Base-by-base conservation (phyloP, 2,888 invertebrate species). In the Frankliniella fusca region DNA sequence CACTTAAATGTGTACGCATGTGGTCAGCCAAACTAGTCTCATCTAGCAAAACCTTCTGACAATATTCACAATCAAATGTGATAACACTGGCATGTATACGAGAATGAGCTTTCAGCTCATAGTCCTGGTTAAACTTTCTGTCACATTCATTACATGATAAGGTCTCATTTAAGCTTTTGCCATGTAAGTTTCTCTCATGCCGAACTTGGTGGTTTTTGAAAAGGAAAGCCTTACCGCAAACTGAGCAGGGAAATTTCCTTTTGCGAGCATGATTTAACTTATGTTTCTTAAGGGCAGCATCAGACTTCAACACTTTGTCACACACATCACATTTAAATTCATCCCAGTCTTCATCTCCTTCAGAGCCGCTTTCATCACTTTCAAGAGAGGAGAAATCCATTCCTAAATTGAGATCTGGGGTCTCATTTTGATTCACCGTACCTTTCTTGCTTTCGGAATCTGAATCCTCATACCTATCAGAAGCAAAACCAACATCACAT, bases 31-130 rank as follows among this genome's bases (percentile, higher is more conserved):
- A 81, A 49, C 83, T 84, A n/a, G 83, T 82, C 76, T 84, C 84
- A 48, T 84, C 84, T 81, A 83, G 83, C 82, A 85, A 85, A 20
- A 84, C 83, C 83, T 82, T 81, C 28, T 79, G 65, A 82, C 85
- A 85, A 82, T 83, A 83, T 76, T 84, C 80, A 82, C 85, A 86
- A 7, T 81, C 65, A 80, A 83, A 84, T n/a, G 84, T 85, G 28
- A 83, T 83, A 48, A 84, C 83, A 76, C 85, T 84, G 12, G 82
- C 81, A 82, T 85, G 85, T 5, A 83, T 84, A 48, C 84, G 83
- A 12, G 80, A 80, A 83, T 85, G 85, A 20, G 83, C 82, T 18
- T 83, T 81, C 80, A 84, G 82, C 82, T 84, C 84, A 20, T 83
- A 83, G 80, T 80, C 54, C 23, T 81, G 81, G 3, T 83, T 82